Conservation (phyloP, 92 coral and sea anemone species). For the Isaurus tuberculatus region DNA sequence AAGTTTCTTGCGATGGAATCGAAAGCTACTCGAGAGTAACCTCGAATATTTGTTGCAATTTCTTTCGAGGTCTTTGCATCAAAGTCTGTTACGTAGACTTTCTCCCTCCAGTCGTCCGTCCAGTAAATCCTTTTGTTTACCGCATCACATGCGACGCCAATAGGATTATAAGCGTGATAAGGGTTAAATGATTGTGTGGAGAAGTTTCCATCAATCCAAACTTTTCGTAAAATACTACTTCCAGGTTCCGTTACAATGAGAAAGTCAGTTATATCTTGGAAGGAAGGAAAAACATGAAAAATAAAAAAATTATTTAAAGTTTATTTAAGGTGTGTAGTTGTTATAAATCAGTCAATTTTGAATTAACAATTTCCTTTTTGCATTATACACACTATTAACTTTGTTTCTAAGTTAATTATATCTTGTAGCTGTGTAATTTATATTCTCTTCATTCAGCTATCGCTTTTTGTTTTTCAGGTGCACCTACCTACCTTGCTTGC, state of each 20-base stretch:
- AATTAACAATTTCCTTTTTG: no score
- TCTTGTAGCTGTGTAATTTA: no score
- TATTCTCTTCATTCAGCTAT: no score
- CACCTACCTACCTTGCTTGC: no score
- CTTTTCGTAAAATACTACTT: neutral
- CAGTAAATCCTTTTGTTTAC: conserved; percentile 24
- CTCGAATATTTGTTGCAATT: neutral
- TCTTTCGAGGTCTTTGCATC: neutral
- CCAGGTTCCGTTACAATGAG: conserved; percentile 38
- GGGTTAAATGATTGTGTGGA: neutral
- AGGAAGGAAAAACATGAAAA: neutral
- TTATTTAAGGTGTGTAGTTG: neutral
- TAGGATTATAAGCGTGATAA: conserved; percentile 2
- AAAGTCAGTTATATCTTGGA: conserved; percentile 23
- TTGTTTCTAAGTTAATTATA: no score
- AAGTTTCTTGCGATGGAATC: conserved; percentile 23
- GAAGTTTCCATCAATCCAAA: neutral
- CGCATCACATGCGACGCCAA: conserved; percentile 35
- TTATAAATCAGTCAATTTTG: no score
- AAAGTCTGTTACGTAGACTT: conserved; percentile 25
- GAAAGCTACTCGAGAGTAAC: conserved; percentile 26
- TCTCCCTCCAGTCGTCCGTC: neutral
- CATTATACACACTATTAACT: no score
- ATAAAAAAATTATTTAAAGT: neutral
- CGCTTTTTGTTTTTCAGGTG: no score